These are phyloP conservation scores for Meteorus colon DNA, from an alignment of 2,888 invertebrate genomes.

Conservation along the genomic window DNA sequence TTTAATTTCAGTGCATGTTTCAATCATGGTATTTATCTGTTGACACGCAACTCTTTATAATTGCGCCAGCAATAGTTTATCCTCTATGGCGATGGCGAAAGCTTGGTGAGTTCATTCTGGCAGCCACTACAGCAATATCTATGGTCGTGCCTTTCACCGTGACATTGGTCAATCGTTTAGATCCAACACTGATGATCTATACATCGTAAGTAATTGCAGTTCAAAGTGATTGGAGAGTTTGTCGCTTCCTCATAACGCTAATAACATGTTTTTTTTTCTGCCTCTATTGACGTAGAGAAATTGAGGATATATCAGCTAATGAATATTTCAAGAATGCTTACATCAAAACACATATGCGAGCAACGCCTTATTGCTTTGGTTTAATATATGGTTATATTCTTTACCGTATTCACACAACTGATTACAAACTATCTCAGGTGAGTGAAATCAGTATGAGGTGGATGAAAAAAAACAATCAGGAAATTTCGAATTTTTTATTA, in stretches of 20 bases:
- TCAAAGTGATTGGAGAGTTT: background rate
- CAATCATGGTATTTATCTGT: constrained; percentile 83
- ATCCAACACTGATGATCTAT: constrained; percentile 82
- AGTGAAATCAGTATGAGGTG: constrained; percentile 58
- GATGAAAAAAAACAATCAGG: background rate
- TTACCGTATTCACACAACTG: constrained; percentile 78
- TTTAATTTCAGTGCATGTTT: constrained; percentile 80
- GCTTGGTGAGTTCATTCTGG: constrained; percentile 76
- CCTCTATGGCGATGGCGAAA: constrained; percentile 81
- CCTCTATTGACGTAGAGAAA: constrained; percentile 75
- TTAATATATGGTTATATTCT: constrained; percentile 80
- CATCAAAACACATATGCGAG: constrained; percentile 85
- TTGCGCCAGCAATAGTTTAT: constrained; percentile 81
- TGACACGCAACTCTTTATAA: constrained; percentile 80
- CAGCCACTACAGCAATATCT: constrained; percentile 74
- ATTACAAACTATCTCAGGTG: constrained; percentile 73
- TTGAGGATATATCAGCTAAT: constrained; percentile 79
- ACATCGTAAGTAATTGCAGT: constrained; percentile 77
- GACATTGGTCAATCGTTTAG: constrained; percentile 77
- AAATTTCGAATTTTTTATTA: background rate
- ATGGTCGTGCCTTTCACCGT: constrained; percentile 76
- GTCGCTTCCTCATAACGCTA: background rate
- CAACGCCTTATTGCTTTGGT: constrained; percentile 82
- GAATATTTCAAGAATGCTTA: constrained; percentile 80
- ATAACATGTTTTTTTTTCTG: background rate